Evolutionary conservation across 2,797 vertebrate species (phyloP).

Genomic region (Menidia menidia): DNA sequence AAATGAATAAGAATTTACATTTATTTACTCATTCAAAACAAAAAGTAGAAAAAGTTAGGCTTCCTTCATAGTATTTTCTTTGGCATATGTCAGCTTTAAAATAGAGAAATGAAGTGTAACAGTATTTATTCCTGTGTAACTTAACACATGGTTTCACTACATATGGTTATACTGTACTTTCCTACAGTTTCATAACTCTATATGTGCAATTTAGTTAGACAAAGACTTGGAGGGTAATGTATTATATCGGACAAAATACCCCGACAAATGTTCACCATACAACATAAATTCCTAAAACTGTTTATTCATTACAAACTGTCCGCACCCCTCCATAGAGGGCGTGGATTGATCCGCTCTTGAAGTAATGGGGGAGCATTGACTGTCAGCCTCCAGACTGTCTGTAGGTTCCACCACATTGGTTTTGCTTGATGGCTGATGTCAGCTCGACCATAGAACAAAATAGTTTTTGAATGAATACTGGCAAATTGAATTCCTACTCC

Average conservation of each 20-base stretch:
- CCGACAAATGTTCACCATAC: conserved; percentile 37
- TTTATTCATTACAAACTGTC: conserved; percentile 48
- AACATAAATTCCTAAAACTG: conserved; percentile 26
- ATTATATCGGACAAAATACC: conserved; percentile 11
- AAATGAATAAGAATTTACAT: too few species aligned
- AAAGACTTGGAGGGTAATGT: conserved; percentile 1
- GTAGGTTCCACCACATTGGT: conserved; percentile 72
- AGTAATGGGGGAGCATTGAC: conserved; percentile 58
- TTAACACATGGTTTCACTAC: too few species aligned
- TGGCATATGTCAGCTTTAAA: too few species aligned
- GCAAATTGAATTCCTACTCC: conserved; percentile 80
- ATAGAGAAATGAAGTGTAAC: too few species aligned
- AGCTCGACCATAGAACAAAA: conserved; percentile 68
- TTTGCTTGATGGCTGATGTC: conserved; percentile 78
- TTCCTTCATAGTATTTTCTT: too few species aligned
- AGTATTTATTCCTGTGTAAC: too few species aligned
- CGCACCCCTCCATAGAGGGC: conserved; percentile 13
- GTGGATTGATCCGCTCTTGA: conserved; percentile 64
- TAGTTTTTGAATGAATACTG: conserved; percentile 78
- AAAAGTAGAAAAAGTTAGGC: neutral
- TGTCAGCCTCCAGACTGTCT: conserved; percentile 67
- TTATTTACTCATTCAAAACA: neutral
- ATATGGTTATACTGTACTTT: neutral
- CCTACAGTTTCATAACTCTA: neutral
- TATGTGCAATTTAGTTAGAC: neutral